These are phyloP conservation scores for Sesia apiformis DNA, from an alignment of 2,888 invertebrate genomes.

Conservation along the genomic window DNA sequence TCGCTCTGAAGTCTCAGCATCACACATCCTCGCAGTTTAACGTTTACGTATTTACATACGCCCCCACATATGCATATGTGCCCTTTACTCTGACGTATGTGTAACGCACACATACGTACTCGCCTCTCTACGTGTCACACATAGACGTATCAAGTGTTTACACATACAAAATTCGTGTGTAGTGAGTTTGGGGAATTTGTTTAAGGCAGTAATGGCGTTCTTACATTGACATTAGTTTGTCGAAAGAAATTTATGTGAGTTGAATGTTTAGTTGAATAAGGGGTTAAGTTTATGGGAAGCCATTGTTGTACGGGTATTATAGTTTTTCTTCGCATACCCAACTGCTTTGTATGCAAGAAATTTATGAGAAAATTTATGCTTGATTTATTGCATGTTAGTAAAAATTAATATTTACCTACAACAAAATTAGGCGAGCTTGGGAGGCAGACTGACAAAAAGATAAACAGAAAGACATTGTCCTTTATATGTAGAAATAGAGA, in stretches of 20 bases:
- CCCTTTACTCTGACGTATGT: conserved; percentile 37
- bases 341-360: conserved; percentile 1
- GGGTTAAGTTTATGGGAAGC: conserved; percentile 62
- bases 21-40: conserved; percentile 70
- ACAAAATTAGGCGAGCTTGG: too few species aligned
- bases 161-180: conserved; percentile 19
- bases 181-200: conserved; percentile 62
- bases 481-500: too few species aligned
- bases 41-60: conserved; percentile 71
- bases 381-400: background rate
- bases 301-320: conserved; percentile 15
- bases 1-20: conserved; percentile 63
- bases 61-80: conserved; percentile 69
- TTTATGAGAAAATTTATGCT: background rate
- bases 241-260: conserved; percentile 71
- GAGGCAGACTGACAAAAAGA: too few species aligned
- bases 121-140: conserved; percentile 16
- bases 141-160: conserved; percentile 15
- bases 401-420: too few species aligned
- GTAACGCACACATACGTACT: conserved; percentile 16
- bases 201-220: conserved; percentile 67
- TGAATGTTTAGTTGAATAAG: conserved; percentile 69
- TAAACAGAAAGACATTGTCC: too few species aligned
- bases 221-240: conserved; percentile 74
- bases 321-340: conserved; percentile 17